Base-by-base conservation (phyloP, 2,888 invertebrate species). In the Camptogramma bilineatum region DNA sequence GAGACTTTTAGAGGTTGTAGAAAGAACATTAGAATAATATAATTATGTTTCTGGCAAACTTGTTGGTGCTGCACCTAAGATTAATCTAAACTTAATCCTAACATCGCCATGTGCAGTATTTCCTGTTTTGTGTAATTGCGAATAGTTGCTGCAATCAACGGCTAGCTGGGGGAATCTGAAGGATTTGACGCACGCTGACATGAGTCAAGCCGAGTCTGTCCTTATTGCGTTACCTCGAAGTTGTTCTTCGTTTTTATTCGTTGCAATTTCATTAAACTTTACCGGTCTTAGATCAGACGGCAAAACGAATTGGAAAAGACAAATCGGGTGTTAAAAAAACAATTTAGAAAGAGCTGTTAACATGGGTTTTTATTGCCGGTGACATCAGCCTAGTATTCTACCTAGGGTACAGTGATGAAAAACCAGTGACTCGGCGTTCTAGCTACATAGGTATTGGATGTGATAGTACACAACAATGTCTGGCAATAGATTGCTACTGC, bases 81-180 rank as follows among this genome's bases (percentile, higher is more conserved):
- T 18, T 24, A 24, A 42, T 50, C 19, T 28, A 48, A 48, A 17
- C 13, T 48, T 50, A 24, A 47, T 39, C 28, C 46, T 31, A 61
- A 34, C 61, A 9, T 52, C 44, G 31, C 39, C 52, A 56, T 55
- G 55, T 47, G 39, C 39, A 44, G 66, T 62, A 71, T 72, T 68
- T 73, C 72, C 72, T 67, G 69, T 64, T 54, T 48, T 55, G 51
- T 59, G 52, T 69, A 72, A 71, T 72, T 58, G 71, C 67, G 52
- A 65, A 60, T 68, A 63, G 69, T 66, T 68, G 56, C 46, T 46
- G 66, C 68, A 69, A 72, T 71, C 68, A 64, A 13, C 51, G 52
- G 52, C 58, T 57, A 64, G 63, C 56, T 51, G 47, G 58, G 46
- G 52, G 51, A 53, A 68, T 68, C 55, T 46, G n/a, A 64, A 56